Conservation (phyloP, 2,113 vertebrate genomes). For the Otocyon megalotis region DNA sequence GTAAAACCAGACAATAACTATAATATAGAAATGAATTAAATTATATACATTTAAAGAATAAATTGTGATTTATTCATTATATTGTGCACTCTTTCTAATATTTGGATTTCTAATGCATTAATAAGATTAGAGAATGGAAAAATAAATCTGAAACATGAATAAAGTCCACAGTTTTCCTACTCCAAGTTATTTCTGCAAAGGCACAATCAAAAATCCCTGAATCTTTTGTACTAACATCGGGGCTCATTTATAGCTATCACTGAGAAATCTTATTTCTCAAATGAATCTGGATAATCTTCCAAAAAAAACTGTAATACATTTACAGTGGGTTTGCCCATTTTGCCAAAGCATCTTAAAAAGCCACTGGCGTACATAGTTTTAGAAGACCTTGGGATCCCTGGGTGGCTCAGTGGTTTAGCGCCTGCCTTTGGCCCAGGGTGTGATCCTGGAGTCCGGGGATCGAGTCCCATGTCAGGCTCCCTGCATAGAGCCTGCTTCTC, state of each 20-base stretch:
- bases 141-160: neutral
- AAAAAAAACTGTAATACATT: conserved; percentile 31
- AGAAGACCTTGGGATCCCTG: neutral
- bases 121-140: neutral
- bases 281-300: conserved; percentile 33
- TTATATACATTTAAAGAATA: conserved; percentile 46
- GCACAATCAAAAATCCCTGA: neutral
- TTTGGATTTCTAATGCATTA: conserved; percentile 6
- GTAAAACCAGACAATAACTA: neutral
- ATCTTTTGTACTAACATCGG: conserved; percentile 6
- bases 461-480: too few species aligned
- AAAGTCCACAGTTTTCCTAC: neutral
- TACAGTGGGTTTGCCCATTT: conserved; percentile 62
- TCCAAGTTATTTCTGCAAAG: conserved; percentile 19
- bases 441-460: too few species aligned
- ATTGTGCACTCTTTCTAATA: neutral
- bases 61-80: neutral
- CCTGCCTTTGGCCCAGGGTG: too few species aligned
- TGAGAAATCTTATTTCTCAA: conserved; percentile 55
- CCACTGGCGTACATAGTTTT: conserved; percentile 62
- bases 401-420: too few species aligned
- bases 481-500: too few species aligned
- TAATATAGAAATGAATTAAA: conserved; percentile 35
- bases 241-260: conserved; percentile 66
- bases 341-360: conserved; percentile 61